Base-by-base conservation (phyloP, 23 tunicate genomes). In the Diplosoma virens region DNA sequence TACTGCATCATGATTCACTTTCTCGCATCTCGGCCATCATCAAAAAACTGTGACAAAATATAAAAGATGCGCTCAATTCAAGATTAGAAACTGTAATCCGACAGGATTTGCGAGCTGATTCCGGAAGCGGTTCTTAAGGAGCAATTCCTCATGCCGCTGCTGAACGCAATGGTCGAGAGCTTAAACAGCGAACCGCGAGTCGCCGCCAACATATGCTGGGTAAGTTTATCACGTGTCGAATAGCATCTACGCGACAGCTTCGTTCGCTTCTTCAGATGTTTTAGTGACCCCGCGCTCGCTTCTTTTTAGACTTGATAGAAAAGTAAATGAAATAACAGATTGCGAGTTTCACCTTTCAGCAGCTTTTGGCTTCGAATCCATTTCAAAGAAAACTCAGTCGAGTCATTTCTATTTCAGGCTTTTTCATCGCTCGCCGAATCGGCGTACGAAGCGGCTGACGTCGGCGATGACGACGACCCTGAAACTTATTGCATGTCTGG, bases 191-290 rank as follows among this genome's bases (percentile, higher is more conserved):
- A 87, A 33, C 98, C 98, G 14, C 67, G 98, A 30, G 98, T 87
- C 20, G 98, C 98, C 32, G 28, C 93, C 11, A 87, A 94, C 48
- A 87, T 94, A 17, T 94, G 98, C 75, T 94, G 95, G 98, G 97
- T 90, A 63, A 25, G 70, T 63, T n/a, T n/a, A n/a, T n/a, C n/a
- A n/a, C n/a, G n/a, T n/a, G n/a, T n/a, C n/a, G n/a, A n/a, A n/a
- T n/a, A n/a, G n/a, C n/a, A n/a, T n/a, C n/a, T n/a, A n/a, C n/a
- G n/a, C n/a, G n/a, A n/a, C n/a, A n/a, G n/a, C n/a, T n/a, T n/a
- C n/a, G n/a, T n/a, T n/a, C n/a, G n/a, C n/a, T n/a, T n/a, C n/a
- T n/a, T n/a, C n/a, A n/a, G n/a, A n/a, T n/a, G n/a, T n/a, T n/a
- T n/a, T n/a, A n/a, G n/a, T n/a, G n/a, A n/a, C n/a, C n/a, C n/a